A percentile compares a stretch with the other conserved stretches of the same genome.
Conservation (phyloP, 2,113 vertebrate genomes). For the Struthio camelus region DNA sequence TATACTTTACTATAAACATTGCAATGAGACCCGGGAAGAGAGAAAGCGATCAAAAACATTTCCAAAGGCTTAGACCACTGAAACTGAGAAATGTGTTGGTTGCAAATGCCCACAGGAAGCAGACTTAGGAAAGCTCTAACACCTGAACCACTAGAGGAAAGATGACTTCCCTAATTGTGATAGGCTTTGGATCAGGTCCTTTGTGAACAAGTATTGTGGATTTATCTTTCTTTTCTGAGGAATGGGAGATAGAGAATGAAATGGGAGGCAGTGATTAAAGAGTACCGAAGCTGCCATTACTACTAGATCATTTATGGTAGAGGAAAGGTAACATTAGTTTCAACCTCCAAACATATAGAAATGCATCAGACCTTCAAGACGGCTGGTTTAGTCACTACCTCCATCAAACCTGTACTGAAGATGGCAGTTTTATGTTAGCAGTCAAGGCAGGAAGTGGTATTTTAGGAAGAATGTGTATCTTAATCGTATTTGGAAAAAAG, state of each 20-base stretch:
- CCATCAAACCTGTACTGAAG: neutral
- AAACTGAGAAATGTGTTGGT: rapidly evolving
- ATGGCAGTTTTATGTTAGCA: neutral
- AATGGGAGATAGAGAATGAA: neutral
- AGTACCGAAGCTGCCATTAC: neutral
- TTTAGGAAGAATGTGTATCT: neutral
- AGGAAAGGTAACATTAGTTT: neutral
- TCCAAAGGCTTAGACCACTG: neutral
- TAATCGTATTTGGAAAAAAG: neutral
- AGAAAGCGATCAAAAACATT: neutral
- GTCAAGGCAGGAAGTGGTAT: neutral
- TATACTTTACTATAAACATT: neutral
- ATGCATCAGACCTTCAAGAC: neutral
- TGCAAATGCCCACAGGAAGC: neutral
- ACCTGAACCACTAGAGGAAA: neutral
- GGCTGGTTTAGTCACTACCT: neutral
- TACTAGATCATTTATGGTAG: neutral
- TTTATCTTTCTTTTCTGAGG: neutral
- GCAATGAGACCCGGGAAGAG: neutral
- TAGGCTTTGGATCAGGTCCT: neutral
- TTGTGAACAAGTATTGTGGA: neutral
- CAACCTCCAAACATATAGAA: neutral
- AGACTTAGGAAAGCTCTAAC: neutral
- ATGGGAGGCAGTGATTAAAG: neutral
- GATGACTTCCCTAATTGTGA: no score